phyloP scores from a whole-genome alignment of 2,797 vertebrate species.

The Brachyrhaphis roseni region DNA sequence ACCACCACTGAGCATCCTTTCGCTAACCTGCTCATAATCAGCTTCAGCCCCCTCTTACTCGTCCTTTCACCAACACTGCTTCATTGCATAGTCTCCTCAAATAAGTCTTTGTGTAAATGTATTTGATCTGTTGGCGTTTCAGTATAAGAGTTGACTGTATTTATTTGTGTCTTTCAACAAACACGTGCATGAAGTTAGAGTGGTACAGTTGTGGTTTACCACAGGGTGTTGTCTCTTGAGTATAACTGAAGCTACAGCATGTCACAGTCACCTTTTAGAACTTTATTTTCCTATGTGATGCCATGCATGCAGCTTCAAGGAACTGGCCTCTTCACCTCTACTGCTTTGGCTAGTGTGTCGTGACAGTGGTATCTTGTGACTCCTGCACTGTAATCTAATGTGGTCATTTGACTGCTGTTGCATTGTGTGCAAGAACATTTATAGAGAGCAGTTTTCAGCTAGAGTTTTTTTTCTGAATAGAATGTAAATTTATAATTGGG shows the following conservation, averaged over 20 bases:
- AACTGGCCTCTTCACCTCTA: constrained; percentile 7
- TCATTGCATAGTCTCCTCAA: constrained; percentile 14
- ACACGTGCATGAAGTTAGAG: constrained; percentile 12
- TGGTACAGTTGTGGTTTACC: constrained; percentile 71
- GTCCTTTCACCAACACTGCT: constrained; percentile 33
- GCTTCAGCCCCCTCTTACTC: constrained; percentile 62
- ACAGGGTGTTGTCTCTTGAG: constrained; percentile 75
- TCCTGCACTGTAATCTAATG: constrained; percentile 12
- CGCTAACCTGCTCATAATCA: constrained; percentile 63
- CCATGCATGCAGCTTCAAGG: constrained; percentile 11
- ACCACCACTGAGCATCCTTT: constrained; percentile 60
- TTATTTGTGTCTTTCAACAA: constrained; percentile 16
- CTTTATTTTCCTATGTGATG: constrained; percentile 38
- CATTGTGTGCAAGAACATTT: constrained; percentile 16
- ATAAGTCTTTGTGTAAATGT: constrained; percentile 7
- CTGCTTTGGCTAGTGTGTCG: constrained; percentile 32
- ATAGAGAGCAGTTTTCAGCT: not conserved
- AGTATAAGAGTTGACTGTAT: not conserved
- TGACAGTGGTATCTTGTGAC: constrained; percentile 11
- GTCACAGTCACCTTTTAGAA: constrained; percentile 50
- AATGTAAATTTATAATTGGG: not conserved
- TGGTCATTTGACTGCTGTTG: constrained; percentile 18
- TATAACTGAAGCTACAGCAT: constrained; percentile 65
- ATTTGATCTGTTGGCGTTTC: not conserved
- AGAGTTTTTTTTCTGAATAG: not conserved